Base-by-base conservation (phyloP, 2,797 vertebrate genomes). In the Adelosebastes latens region DNA sequence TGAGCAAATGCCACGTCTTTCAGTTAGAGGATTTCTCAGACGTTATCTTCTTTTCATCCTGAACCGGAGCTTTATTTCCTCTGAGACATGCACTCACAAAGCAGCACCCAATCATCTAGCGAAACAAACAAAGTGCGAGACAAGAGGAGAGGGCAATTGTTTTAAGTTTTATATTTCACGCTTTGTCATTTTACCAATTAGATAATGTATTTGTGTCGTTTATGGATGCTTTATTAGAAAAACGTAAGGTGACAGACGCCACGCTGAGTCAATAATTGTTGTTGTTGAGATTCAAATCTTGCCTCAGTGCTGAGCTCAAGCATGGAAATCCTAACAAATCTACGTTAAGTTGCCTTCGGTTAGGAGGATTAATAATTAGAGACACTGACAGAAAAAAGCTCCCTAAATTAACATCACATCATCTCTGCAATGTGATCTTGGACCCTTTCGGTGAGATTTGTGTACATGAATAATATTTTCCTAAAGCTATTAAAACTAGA, bases 21-120 rank as follows among this genome's bases (percentile, higher is more conserved):
- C 87, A 84, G 72, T 85, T 78, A 34, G 80, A 86, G 84, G 88
- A 91, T 92, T 94, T 93, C 83, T 86, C 56, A 79, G 72, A 90
- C 80, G 76, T 92, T 91, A 94, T 94, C 92, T 88, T 63, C 74
- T 80, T 93, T 90, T 94, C 75, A 88, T 92, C 86, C 77, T 81
- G 71, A 82, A 73, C 81, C 14, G 70, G 80, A 81, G 87, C 83
- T 85, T 92, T 86, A 86, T 91, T 91, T 83, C 71, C 87, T 91
- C 84, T 36, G 84, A 87, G 87, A 88, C 74, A 36, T 24, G 82
- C 81, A 60, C 71, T 79, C 84, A 83, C 64, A 81, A 79, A 85
- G 75, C 72, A 83, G 75, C 79, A 81, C 78, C 81, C 77, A 82
- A 78, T 91, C 85, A 87, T 68, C 53, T 11, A 24, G 52, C 75